phyloP scores from a whole-genome alignment of 2,888 invertebrate species.

The Holacanthella duospinosa region DNA sequence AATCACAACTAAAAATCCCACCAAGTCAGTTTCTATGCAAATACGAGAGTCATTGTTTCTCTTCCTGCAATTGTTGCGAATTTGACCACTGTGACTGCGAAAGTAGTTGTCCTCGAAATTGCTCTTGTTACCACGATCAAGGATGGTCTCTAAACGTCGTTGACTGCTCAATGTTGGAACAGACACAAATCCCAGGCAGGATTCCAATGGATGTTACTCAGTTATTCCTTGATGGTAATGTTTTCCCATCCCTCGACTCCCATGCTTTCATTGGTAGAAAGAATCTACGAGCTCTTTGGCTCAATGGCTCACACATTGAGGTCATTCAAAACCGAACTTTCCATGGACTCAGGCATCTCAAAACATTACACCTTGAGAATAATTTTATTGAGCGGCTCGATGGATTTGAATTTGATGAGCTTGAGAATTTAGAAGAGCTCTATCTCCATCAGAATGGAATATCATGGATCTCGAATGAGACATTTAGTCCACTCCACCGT shows the following conservation, averaged over 20 bases:
- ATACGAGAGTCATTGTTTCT: conserved; percentile 74
- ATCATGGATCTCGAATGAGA: conserved; percentile 56
- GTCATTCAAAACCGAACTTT: conserved; percentile 70
- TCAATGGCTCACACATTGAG: conserved; percentile 69
- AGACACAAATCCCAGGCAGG: conserved; percentile 59
- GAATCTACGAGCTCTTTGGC: conserved; percentile 60
- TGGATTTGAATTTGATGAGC: conserved; percentile 69
- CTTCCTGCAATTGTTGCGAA: conserved; percentile 78
- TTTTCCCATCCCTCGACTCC: conserved; percentile 61
- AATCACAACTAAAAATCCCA: conserved; percentile 63
- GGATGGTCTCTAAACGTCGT: conserved; percentile 77
- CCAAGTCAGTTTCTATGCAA: conserved; percentile 74
- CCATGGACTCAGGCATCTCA: conserved; percentile 67
- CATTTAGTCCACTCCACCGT: conserved; percentile 57
- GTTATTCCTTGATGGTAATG: conserved; percentile 73
- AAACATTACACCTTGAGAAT: conserved; percentile 62
- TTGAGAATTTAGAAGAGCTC: conserved; percentile 59
- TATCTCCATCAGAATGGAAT: conserved; percentile 66
- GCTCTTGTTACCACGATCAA: conserved; percentile 79
- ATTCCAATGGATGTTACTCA: conserved; percentile 88
- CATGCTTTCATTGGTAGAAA: conserved; percentile 78
- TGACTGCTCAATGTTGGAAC: conserved; percentile 53
- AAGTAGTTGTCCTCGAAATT: conserved; percentile 78
- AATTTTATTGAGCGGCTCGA: conserved; percentile 58
- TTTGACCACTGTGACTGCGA: conserved; percentile 87